Evolutionary conservation across 2,113 vertebrate genomes (phyloP).

Genomic region (Lethenteron reissneri): DNA sequence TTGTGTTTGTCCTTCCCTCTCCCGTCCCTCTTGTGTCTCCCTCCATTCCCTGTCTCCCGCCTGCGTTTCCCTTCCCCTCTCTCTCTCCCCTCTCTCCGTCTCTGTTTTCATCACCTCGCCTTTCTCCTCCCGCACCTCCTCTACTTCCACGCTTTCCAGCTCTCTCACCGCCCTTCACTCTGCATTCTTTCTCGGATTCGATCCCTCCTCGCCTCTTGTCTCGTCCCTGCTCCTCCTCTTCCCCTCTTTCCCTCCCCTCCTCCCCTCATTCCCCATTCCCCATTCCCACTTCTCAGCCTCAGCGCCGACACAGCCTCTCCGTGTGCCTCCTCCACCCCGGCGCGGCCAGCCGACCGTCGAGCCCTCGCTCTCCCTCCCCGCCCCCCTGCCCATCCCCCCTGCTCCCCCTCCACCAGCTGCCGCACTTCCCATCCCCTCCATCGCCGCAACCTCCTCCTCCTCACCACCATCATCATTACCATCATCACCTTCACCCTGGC

Average conservation of each 20-base stretch:
- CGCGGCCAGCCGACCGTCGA: not conserved
- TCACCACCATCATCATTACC: not conserved
- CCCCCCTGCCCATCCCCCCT: slow-evolving; percentile 2
- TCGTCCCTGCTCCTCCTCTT: not conserved
- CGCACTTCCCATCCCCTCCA: not conserved
- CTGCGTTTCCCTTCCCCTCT: no score
- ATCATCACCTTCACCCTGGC: no score
- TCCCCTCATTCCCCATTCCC: not conserved
- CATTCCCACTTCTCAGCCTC: not conserved
- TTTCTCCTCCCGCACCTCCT: not conserved
- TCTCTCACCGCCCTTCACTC: not conserved
- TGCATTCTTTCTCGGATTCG: not conserved
- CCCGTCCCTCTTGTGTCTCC: no score
- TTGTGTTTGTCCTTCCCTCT: no score
- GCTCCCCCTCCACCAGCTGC: not conserved
- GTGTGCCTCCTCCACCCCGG: slow-evolving; percentile 1
- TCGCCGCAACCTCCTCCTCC: not conserved
- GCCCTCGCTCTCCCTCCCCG: slow-evolving; percentile 2
- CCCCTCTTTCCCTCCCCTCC: not conserved
- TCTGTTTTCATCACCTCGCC: not conserved
- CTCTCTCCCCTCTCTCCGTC: not conserved
- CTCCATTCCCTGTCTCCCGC: no score
- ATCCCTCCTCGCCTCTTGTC: not conserved
- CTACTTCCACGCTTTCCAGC: not conserved
- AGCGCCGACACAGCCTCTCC: slow-evolving; percentile 1